These are phyloP conservation scores for Camelus dromedarius DNA, from an alignment of 2,113 vertebrate genomes.

Conservation along the genomic window DNA sequence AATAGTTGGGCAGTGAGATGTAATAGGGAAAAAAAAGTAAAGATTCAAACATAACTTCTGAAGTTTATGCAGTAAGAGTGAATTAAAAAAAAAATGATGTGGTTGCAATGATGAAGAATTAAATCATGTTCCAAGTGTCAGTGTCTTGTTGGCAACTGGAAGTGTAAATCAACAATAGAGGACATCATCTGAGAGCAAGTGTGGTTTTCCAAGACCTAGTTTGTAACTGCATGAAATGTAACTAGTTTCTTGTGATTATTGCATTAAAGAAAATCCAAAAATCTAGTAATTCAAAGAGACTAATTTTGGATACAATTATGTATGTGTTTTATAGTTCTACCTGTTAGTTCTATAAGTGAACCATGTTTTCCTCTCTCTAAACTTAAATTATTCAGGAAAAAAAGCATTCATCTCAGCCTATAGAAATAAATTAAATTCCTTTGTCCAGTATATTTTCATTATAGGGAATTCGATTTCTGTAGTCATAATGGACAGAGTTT, in stretches of 20 bases:
- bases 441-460: neutral
- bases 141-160: neutral
- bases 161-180: neutral
- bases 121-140: neutral
- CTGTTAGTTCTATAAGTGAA: neutral
- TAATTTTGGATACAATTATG: neutral
- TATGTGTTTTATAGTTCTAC: neutral
- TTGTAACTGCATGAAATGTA: neutral
- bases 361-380: neutral
- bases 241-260: neutral
- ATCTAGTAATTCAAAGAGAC: neutral
- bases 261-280: neutral
- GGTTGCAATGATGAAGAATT: neutral
- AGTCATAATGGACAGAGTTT: neutral
- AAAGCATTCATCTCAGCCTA: neutral
- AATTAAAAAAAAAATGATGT: neutral
- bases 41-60: neutral
- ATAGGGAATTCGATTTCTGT: neutral
- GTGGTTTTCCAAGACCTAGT: neutral
- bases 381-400: conserved; percentile 4
- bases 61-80: neutral
- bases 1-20: neutral
- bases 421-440: neutral
- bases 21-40: neutral
- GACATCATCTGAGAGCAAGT: neutral